Evolutionary conservation across 1,140 invertebrate species (phyloP), one percentile per base, ranked within the genome.

Genomic region (Drosophila chauvacae): DNA sequence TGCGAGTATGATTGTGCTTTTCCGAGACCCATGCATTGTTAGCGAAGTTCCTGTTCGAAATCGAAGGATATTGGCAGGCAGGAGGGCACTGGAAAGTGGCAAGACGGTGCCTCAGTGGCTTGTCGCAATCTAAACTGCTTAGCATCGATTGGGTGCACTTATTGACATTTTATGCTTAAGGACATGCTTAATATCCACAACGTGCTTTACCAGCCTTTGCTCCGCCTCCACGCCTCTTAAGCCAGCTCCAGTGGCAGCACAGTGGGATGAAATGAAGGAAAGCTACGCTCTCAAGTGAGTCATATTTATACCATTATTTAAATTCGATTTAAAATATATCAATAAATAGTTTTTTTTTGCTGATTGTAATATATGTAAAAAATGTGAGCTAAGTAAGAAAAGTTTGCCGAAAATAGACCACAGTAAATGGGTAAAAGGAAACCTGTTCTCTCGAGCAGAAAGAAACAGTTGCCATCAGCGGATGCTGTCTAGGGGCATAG

Each of bases 111-210:
- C 55, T 64, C 59, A 78, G 68, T 72, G 61, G 60, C 71, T 80
- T 66, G 64, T 56, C 76, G 76, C 83, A 80, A 86, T 86, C 63
- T 86, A 77, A 82, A 82, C 79, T 69, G 77, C 85, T 88, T 84
- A 81, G 74, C 57, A 81, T 79, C 72, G 85, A 75, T 61, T 88
- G 81, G 81, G 60, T 84, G 77, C 83, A 78, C 77, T 82, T 87
- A 87, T 87, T 87, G 83, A 82, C 83, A 86, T 87, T 86, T 87
- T 86, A 77, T 78, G 84, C 81, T 88, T 81, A 81, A 88, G 84
- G 80, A 84, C 85, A 90, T 81, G 74, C 86, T 88, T 84, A 85
- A 85, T 90, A 85, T 88, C 81, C 70, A 68, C 53, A 69, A 65
- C 63, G 84, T 74, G 57, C 75, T 64, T 28, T 65, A 16, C 47